phyloP scores from a whole-genome alignment of 1,140 invertebrate genomes.

The Drosophila pachea region DNA sequence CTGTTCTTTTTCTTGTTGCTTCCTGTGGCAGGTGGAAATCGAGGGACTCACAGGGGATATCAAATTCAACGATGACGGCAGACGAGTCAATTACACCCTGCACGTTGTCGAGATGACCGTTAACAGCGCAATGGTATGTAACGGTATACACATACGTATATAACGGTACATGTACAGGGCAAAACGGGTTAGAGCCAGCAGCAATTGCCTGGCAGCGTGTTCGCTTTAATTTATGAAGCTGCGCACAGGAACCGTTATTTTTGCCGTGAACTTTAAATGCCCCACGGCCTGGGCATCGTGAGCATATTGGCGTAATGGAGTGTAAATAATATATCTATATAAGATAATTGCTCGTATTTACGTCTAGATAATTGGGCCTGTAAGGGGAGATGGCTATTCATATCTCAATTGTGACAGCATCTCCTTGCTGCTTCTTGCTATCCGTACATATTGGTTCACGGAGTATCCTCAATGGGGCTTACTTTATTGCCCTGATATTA shows the following conservation, averaged over 20 bases:
- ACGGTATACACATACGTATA: constrained; percentile 7
- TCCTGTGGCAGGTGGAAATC: constrained; percentile 87
- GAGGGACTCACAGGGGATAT: constrained; percentile 94
- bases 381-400: no score
- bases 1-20: constrained; percentile 24
- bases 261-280: background rate
- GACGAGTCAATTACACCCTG: constrained; percentile 92
- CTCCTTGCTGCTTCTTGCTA: no score
- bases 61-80: constrained; percentile 91
- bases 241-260: background rate
- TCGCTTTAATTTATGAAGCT: background rate
- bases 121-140: constrained; percentile 68
- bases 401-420: no score
- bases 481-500: no score
- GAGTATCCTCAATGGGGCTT: no score
- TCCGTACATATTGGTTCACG: no score
- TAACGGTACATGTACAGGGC: constrained; percentile 79
- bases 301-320: background rate
- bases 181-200: background rate
- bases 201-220: background rate
- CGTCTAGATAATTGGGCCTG: no score
- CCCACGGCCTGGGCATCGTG: background rate
- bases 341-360: background rate
- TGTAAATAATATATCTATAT: background rate
- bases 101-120: constrained; percentile 95